Evolutionary conservation across 2,888 invertebrate species (phyloP).

Genomic region (Drosophila mettleri): DNA sequence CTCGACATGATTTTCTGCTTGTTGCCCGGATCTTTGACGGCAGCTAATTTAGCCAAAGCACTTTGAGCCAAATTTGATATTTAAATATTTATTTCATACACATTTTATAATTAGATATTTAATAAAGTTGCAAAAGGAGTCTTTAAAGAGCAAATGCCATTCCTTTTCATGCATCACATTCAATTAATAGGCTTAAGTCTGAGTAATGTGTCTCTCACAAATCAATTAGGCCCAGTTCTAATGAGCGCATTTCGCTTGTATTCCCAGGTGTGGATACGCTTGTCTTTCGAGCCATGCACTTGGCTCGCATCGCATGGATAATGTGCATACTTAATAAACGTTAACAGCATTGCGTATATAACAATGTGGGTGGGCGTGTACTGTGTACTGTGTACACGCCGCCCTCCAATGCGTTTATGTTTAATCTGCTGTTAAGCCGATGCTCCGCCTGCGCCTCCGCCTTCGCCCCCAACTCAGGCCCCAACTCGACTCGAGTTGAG

Average conservation of each 20-base stretch:
- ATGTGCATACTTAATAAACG: slow-evolving; percentile 69
- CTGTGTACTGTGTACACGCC: not conserved
- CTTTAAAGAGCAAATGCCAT: not conserved
- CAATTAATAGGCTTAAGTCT: not conserved
- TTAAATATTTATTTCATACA: not conserved
- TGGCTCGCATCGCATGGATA: slow-evolving; percentile 37
- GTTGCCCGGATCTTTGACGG: slow-evolving; percentile 33
- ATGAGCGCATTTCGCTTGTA: slow-evolving; percentile 5
- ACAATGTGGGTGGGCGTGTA: slow-evolving; percentile 26
- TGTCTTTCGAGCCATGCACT: slow-evolving; percentile 50
- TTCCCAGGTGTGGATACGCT: slow-evolving; percentile 38
- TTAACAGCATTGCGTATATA: slow-evolving; percentile 25
- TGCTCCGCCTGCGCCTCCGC: slow-evolving; percentile 31
- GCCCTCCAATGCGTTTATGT: slow-evolving; percentile 45
- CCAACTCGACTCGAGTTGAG: slow-evolving; percentile 8
- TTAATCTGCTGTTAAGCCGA: slow-evolving; percentile 74
- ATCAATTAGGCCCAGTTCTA: slow-evolving; percentile 19
- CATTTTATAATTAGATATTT: not conserved
- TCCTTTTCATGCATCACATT: not conserved
- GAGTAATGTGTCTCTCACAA: slow-evolving; percentile 3
- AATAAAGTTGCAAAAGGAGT: too few species aligned
- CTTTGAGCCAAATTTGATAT: slow-evolving; percentile 9
- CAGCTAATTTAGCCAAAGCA: slow-evolving; percentile 60
- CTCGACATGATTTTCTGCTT: slow-evolving; percentile 42
- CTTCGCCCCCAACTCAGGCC: not conserved